Evolutionary conservation across 2,888 invertebrate species (phyloP).

Genomic region (Drosophila ezoana): DNA sequence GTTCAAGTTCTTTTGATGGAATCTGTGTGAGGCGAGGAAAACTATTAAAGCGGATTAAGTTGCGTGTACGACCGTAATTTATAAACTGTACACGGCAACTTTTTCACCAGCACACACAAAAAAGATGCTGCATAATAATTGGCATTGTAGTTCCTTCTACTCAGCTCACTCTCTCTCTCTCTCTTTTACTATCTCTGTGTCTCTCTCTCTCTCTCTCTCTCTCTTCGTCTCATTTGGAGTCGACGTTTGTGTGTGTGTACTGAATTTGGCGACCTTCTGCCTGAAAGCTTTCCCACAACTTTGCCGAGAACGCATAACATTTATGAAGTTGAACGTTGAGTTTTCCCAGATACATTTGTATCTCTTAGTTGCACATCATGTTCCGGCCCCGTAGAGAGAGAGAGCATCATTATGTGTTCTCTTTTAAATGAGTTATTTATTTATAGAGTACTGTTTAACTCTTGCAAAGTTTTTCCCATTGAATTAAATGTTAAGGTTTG

Average conservation of each 20-base stretch:
- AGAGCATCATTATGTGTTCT: neutral
- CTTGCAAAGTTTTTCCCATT: conserved; percentile 3
- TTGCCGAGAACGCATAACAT: conserved; percentile 45
- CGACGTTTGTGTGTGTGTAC: conserved; percentile 32
- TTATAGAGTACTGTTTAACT: conserved; percentile 4
- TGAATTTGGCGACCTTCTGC: conserved; percentile 51
- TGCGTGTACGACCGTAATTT: conserved; percentile 60
- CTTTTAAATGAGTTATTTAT: conserved; percentile 16
- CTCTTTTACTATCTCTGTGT: neutral
- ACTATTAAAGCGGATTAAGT: conserved; percentile 64
- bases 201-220: neutral
- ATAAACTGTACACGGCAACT: conserved; percentile 58
- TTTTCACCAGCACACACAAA: conserved; percentile 38
- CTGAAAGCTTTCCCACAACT: conserved; percentile 57
- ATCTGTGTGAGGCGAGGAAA: conserved; percentile 46
- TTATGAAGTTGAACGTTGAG: conserved; percentile 42
- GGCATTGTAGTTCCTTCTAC: conserved; percentile 36
- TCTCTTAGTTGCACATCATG: conserved; percentile 13
- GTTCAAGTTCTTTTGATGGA: conserved; percentile 52
- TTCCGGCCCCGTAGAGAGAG: neutral
- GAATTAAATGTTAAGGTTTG: conserved; percentile 1
- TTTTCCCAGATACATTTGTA: conserved; percentile 27
- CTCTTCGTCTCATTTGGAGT: conserved; percentile 7
- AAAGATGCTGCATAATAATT: conserved; percentile 61
- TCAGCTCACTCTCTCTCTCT: neutral